Evolutionary conservation across 2,888 invertebrate genomes (phyloP), one percentile per base, ranked within the genome.

Genomic region (Chrysolina haemoptera): DNA sequence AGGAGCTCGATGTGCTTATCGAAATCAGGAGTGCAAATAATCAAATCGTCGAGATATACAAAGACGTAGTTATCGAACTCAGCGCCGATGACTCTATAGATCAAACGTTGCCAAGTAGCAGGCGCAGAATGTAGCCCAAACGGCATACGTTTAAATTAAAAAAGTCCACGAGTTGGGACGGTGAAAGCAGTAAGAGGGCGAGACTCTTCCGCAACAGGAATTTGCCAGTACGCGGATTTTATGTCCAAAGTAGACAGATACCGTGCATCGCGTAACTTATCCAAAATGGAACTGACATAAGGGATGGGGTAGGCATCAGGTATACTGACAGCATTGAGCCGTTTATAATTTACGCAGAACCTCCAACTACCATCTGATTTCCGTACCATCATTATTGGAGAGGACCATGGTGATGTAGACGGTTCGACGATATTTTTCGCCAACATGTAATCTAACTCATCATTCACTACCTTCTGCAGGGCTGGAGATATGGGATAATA

Each of bases 381-480:
- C 22, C 72, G 74, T 0, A 86, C 84, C 14, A 88, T 70, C 0
- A 77, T 68, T 16, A 76, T 76, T 10, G 77, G 78, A 1, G 70
- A 74, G 16, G 1, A 86, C 84, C 85, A 88, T 0, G 87, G 85
- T 22, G 78, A 78, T 14, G 63, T 62, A 0, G 80, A 81, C 6
- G 75, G 76, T 27, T 83, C 82, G 11, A 83, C 73, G 78, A 83
- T 18, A 66, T 74, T 10, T 79, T 82, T 27, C 62, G 76, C 70
- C 68, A 83, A 40, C 79, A 85, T 41, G 5, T 5, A 1, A 27
- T 27, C 27, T 5, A 27, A 27, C 5, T 27, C 27, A 27, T 5
- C 27, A 27, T 80, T 73, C 6, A 80, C 70, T n/a, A 68, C 9
- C 63, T 67, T 66, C 62, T 77, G 78, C 1, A 71, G 43, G 0